These are phyloP conservation scores for Syndactyla subalaris DNA, from an alignment of 2,797 vertebrate species.

Conservation along the genomic window DNA sequence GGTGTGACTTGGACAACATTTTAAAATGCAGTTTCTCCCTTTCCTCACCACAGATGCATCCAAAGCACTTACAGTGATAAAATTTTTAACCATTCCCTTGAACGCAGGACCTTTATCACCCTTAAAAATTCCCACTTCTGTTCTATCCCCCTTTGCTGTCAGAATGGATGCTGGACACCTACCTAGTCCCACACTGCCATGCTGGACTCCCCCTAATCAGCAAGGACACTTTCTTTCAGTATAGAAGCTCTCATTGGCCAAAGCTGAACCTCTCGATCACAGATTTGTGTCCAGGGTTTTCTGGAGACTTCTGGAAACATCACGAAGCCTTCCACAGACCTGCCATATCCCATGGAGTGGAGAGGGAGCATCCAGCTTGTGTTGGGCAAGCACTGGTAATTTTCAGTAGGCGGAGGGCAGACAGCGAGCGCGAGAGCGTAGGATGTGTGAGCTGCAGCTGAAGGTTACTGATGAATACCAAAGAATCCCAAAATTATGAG, in stretches of 20 bases:
- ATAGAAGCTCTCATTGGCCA: not conserved
- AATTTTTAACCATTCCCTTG: not conserved
- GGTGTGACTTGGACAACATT: not conserved
- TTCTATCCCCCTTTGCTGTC: not conserved
- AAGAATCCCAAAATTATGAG: constrained; percentile 68
- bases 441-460: constrained; percentile 1
- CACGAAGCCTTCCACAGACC: not conserved
- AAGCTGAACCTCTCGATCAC: not conserved
- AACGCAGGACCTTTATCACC: not conserved
- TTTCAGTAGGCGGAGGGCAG: constrained; percentile 20
- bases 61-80: not conserved
- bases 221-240: not conserved
- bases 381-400: accelerated
- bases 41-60: not conserved
- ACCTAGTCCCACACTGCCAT: not conserved
- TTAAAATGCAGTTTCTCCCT: not conserved
- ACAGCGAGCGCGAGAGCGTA: accelerated
- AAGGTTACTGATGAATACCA: constrained; percentile 62
- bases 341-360: not conserved
- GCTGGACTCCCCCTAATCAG: not conserved
- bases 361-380: not conserved
- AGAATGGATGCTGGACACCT: accelerated
- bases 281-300: not conserved
- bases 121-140: not conserved
- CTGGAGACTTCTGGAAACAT: not conserved